These are phyloP conservation scores for Phaenicophaeus curvirostris DNA, from an alignment of 2,797 vertebrate genomes.

Conservation along the genomic window DNA sequence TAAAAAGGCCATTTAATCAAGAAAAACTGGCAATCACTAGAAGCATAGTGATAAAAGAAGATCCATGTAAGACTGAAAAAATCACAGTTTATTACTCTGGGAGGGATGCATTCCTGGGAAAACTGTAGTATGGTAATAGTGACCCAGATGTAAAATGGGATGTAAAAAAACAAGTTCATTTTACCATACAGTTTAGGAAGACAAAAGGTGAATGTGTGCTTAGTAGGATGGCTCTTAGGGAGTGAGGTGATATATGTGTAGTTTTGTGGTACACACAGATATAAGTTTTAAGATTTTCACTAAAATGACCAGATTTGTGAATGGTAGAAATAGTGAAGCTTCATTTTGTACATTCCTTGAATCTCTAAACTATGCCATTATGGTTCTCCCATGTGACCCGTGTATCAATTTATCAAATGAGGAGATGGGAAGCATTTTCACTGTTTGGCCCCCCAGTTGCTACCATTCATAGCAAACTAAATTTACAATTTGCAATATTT, in stretches of 20 bases:
- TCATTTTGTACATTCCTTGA: neutral
- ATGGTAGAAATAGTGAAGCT: neutral
- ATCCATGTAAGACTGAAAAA: neutral
- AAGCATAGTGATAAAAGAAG: neutral
- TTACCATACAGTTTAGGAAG: neutral
- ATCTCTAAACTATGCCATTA: rapidly evolving
- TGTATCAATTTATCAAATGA: neutral
- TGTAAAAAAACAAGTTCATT: neutral
- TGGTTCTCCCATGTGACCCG: neutral
- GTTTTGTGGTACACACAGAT: neutral
- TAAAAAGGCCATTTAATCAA: neutral
- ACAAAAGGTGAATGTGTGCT: neutral
- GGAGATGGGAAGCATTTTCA: neutral
- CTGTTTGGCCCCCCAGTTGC: neutral
- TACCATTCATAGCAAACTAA: neutral
- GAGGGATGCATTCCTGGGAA: neutral
- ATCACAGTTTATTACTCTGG: neutral
- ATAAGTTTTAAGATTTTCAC: neutral
- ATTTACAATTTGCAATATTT: rapidly evolving
- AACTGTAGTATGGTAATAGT: neutral
- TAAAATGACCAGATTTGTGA: neutral
- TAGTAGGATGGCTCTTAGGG: neutral
- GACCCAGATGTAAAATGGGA: neutral
- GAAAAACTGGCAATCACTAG: neutral
- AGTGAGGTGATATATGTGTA: neutral